Base-by-base conservation (phyloP, 2,888 invertebrate species). In the Nycteola revayana region DNA sequence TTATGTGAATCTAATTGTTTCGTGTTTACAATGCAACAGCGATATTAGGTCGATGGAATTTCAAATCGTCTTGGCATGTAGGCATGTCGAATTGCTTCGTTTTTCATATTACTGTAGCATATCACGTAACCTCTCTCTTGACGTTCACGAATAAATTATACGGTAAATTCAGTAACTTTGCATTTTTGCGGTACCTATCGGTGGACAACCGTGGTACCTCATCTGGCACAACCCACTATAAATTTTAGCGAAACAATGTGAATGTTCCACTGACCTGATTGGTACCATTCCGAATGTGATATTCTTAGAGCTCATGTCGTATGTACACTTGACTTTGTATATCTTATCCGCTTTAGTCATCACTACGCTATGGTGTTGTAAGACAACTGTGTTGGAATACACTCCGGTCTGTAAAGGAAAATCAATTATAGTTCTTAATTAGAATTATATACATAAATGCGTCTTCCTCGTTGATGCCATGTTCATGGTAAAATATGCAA, bases 271-370 rank as follows among this genome's bases (percentile, higher is more conserved):
- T 75, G 74, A 94, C 94, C 95, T 94, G 83, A 97, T 96, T 49
- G 97, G 97, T 94, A 97, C 96, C 97, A 97, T 97, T 89, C 97
- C 97, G 89, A 97, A 97, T 20, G 97, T 97, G 60, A 97, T 96
- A 82, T 97, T 97, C 90, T 96, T 96, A 9, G 97, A 96, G 51
- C 96, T 96, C 95, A 97, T 97, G 77, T 97, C 97, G 81, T 97
- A 97, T 3, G 97, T 97, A 74, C 97, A 97, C 76, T 97, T 96
- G 40, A 97, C 96, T 90, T 97, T 97, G 91, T 97, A 97, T 74
- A 97, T 97, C 80, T 97, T 97, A 77, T 97, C 97, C 2, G 97
- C 97, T 79, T 97, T 97, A 35, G 97, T 97, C 96, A 97, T 97
- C 20, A 97, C 97, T 11, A 97, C 96, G 74, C 96, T 97, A 84